Evolutionary conservation across 2,797 vertebrate genomes (phyloP).

Genomic region (Coranthus polyacanthus): DNA sequence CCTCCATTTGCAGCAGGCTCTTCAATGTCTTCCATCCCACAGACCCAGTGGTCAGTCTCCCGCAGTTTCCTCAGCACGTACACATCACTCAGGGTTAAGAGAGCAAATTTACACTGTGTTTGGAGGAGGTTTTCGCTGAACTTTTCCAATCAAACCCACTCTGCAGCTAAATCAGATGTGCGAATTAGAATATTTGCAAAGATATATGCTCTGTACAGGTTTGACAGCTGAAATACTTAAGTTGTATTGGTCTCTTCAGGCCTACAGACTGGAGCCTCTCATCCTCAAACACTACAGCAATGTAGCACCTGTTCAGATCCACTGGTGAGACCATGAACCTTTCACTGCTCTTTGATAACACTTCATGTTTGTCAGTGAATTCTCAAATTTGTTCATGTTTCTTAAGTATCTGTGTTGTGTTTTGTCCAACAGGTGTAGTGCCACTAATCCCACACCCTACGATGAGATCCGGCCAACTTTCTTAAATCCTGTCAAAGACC

Average conservation of each 20-base stretch:
- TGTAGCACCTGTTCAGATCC: conserved; percentile 95
- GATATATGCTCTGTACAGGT: background rate
- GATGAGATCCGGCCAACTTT: conserved; percentile 92
- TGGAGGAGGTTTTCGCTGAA: background rate
- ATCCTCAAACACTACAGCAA: conserved; percentile 98
- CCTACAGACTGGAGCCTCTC: conserved; percentile 96
- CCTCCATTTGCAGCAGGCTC: conserved; percentile 92
- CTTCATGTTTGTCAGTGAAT: background rate
- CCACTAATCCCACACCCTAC: conserved; percentile 90
- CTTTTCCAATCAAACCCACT: background rate
- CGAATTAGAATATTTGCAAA: background rate
- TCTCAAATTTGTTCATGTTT: background rate
- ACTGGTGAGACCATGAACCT: conserved; percentile 86
- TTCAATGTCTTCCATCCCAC: conserved; percentile 98
- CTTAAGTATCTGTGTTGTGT: background rate
- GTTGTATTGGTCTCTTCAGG: conserved; percentile 79
- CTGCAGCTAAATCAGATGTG: no score
- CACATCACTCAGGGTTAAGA: conserved; percentile 13
- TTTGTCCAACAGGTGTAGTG: conserved; percentile 86
- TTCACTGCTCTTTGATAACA: background rate
- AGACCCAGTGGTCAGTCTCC: conserved; percentile 95
- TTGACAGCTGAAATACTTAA: background rate
- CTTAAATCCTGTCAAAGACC: conserved; percentile 92
- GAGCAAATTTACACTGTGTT: background rate
- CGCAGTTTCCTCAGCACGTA: background rate